phyloP scores from a whole-genome alignment of 2,888 invertebrate genomes.

The Andrena trimmerana region DNA sequence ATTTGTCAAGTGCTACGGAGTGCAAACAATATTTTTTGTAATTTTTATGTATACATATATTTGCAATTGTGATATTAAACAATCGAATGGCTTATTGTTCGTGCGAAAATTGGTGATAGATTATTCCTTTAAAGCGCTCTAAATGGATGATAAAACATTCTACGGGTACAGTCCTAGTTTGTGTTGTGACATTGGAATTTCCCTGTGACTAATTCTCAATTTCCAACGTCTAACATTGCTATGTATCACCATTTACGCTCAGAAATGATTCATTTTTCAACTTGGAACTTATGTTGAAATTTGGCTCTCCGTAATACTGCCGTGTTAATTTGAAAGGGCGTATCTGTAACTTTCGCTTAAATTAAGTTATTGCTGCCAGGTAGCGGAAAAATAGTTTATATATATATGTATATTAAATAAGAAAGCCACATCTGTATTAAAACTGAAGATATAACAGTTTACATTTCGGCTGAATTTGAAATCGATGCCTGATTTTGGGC shows the following conservation, averaged over 20 bases:
- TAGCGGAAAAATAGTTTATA: neutral
- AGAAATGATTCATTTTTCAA: neutral
- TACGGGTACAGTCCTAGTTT: neutral
- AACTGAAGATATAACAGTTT: too few relatives aligned
- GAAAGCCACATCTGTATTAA: too few relatives aligned
- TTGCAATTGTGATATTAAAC: too few relatives aligned
- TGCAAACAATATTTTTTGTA: too few relatives aligned
- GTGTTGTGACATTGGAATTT: neutral
- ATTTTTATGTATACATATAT: too few relatives aligned
- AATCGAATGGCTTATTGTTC: too few relatives aligned
- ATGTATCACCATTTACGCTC: neutral
- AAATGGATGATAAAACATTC: neutral
- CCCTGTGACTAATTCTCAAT: neutral
- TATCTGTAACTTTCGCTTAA: too few relatives aligned
- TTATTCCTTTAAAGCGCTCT: neutral
- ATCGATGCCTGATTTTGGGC: too few relatives aligned
- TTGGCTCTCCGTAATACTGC: neutral
- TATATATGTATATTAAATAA: too few relatives aligned
- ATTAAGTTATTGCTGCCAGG: neutral
- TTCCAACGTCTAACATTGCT: neutral
- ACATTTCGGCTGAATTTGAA: too few relatives aligned
- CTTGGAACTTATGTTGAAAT: neutral
- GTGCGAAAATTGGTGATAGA: neutral
- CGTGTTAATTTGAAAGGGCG: too few relatives aligned
- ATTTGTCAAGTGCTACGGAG: too few relatives aligned